Evolutionary conservation across 2,113 vertebrate species (phyloP), one percentile per base, ranked within the genome.

Genomic region (Megatriorchis doriae): DNA sequence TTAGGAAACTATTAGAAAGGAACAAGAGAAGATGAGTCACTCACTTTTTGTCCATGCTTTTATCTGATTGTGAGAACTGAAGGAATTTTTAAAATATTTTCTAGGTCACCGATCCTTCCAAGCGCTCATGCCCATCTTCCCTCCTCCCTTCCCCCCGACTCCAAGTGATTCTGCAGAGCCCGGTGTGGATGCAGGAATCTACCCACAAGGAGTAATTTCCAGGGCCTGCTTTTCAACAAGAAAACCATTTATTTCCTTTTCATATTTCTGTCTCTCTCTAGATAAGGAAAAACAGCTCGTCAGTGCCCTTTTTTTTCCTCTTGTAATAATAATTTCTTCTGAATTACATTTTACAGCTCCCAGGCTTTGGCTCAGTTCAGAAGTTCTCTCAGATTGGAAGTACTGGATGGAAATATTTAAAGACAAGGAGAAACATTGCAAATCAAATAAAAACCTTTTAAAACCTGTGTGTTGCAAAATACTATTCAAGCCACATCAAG

Each of bases 21-120:
- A 92, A 94, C 81, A 93, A 97, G 95, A 95, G 92, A 53, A 79
- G 90, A 94, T 90, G 92, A 96, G 75, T 86, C 93, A 90, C 90
- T 89, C 1, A 7, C 14, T 85, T 93, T 96, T 75, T 72, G 85
- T 59, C 92, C 82, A 9, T 3, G 55, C 45, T 93, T 96, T 97
- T 96, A 96, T 97, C 96, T 94, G 96, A 97, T 94, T 48, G 85
- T 55, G 75, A 93, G 92, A 94, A 96, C 63, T 10, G 11, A 86
- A 96, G 86, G 96, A 96, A 96, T 97, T 90, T 91, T 14, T 71
- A 92, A 97, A 86, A 96, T 96, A 75, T 93, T 95, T 95, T 92
- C 96, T 95, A 95, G 88, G 96, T 94, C 96, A 94, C 27, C 0
- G 1, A 83, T 94, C 75, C 92, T 94, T 96, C 95, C 96, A 88